Evolutionary conservation across 2,113 vertebrate genomes (phyloP).

Genomic region (Himantopus leucocephalus): DNA sequence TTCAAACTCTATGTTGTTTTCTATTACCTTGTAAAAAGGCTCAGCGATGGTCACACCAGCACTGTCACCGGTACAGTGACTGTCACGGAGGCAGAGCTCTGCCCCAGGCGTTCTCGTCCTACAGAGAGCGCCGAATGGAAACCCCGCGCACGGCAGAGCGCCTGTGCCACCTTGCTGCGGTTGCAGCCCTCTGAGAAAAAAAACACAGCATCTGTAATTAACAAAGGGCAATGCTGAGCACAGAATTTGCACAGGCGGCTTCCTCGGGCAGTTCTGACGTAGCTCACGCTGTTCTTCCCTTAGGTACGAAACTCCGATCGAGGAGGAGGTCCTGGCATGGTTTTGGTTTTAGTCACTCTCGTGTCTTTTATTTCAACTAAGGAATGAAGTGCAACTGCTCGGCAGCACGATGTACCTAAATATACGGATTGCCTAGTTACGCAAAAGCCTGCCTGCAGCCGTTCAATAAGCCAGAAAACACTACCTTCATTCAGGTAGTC

Average conservation of each 20-base stretch:
- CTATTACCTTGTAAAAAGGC: not conserved
- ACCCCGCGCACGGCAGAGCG: fast-evolving
- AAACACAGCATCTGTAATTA: not conserved
- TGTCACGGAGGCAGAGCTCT: fast-evolving
- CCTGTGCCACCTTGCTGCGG: not conserved
- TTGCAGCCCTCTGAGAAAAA: not conserved
- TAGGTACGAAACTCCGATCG: not conserved
- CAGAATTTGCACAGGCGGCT: fast-evolving
- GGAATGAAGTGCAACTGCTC: not conserved
- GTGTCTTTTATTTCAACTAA: not conserved
- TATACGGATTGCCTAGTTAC: not conserved
- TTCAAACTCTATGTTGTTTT: too few relatives aligned
- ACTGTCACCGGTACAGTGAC: fast-evolving
- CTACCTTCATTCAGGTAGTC: constrained; percentile 36
- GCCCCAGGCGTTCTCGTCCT: not conserved
- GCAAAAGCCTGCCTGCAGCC: not conserved
- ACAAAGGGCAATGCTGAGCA: not conserved
- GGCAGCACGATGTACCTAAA: not conserved
- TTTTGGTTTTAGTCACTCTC: not conserved
- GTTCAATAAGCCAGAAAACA: not conserved
- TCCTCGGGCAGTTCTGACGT: fast-evolving
- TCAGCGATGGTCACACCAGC: too few relatives aligned
- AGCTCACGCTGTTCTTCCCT: not conserved
- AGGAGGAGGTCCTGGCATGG: not conserved
- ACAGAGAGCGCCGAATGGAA: fast-evolving